These are phyloP conservation scores for Myopa tessellatipennis DNA, from an alignment of 2,888 invertebrate genomes.

Conservation along the genomic window DNA sequence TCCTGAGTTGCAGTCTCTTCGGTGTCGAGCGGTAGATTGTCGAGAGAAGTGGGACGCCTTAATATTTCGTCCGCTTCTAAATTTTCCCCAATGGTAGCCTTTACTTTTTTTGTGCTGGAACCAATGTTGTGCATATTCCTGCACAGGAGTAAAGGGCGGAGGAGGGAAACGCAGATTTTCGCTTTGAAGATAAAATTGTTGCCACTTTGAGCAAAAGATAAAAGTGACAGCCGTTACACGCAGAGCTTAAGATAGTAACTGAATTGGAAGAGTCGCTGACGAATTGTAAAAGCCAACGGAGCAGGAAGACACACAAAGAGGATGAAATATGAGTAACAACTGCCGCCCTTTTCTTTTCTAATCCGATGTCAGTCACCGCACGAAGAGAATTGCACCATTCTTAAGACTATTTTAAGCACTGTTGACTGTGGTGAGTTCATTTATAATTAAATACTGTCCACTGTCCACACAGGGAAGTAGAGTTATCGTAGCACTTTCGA, in stretches of 20 bases:
- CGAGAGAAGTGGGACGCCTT: conserved; percentile 33
- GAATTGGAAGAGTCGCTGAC: not conserved
- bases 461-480: not conserved
- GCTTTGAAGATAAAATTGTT: not conserved
- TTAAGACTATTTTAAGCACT: not conserved
- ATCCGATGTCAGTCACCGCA: conserved; percentile 11
- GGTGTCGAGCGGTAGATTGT: conserved; percentile 27
- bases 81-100: conserved; percentile 46
- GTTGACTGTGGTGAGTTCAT: not conserved
- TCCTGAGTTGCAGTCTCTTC: conserved; percentile 29
- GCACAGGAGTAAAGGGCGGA: conserved; percentile 21
- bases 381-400: conserved; percentile 6
- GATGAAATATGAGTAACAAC: conserved; percentile 4
- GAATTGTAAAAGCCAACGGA: conserved; percentile 8
- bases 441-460: not conserved
- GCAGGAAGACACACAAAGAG: not conserved
- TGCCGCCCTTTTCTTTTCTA: not conserved
- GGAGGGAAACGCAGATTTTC: not conserved
- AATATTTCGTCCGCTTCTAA: conserved; percentile 45
- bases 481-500: not conserved
- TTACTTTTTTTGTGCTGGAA: conserved; percentile 34
- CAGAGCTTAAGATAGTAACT: not conserved
- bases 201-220: not conserved
- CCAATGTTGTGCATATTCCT: conserved; percentile 65
- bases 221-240: conserved; percentile 9